Conservation (phyloP, 2,888 invertebrate genomes). For the Polyommatus icarus region DNA sequence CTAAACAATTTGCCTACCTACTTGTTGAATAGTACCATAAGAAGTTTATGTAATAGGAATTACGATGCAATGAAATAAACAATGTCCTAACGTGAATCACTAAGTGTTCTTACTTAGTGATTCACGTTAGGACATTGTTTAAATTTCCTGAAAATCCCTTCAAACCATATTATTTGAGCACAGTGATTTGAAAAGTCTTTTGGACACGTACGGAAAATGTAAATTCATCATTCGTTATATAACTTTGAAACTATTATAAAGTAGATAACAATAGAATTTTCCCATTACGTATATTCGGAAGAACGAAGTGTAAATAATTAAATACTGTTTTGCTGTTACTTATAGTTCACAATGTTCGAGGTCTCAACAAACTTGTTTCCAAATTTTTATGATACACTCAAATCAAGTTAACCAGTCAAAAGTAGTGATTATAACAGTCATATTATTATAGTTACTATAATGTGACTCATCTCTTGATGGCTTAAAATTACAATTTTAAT, state of each 20-base stretch:
- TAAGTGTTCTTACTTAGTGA: no score
- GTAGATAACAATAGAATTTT: conserved; percentile 31
- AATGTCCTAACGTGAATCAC: neutral
- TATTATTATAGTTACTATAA: neutral
- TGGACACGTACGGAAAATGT: neutral
- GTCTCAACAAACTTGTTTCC: conserved; percentile 3
- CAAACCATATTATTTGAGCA: neutral
- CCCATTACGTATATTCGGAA: conserved; percentile 31
- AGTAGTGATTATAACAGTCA: neutral
- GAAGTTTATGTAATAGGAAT: neutral
- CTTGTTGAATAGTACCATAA: neutral
- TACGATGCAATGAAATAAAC: neutral
- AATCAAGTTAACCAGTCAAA: neutral
- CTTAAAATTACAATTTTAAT: neutral
- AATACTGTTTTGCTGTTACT: neutral
- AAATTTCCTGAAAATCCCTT: neutral
- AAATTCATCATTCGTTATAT: conserved; percentile 20
- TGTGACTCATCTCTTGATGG: neutral
- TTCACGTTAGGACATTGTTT: no score
- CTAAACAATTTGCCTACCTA: neutral
- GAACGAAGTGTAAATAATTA: conserved; percentile 28
- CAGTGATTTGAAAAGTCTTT: neutral
- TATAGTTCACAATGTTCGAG: conserved; percentile 27
- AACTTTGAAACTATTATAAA: conserved; percentile 28
- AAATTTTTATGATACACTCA: neutral